phyloP scores from a whole-genome alignment of 2,797 vertebrate genomes.

The Siniperca obscura region DNA sequence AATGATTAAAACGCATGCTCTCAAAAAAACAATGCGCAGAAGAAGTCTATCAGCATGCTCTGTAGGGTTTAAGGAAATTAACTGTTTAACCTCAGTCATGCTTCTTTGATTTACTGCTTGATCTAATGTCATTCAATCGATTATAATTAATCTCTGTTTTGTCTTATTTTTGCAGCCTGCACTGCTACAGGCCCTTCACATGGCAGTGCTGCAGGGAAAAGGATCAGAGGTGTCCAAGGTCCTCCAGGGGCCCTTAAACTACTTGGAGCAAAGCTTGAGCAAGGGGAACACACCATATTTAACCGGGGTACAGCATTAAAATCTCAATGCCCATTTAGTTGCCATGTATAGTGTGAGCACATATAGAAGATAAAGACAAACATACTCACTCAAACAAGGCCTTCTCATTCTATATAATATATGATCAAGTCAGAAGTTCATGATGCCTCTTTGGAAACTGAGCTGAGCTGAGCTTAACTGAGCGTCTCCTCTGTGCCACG shows the following conservation, averaged over 20 bases:
- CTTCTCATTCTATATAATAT: constrained; percentile 17
- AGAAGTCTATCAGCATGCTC: constrained; percentile 14
- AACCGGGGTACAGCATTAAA: constrained; percentile 83
- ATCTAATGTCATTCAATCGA: constrained; percentile 20
- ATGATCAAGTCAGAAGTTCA: constrained; percentile 54
- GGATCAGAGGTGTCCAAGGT: constrained; percentile 79
- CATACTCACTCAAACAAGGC: constrained; percentile 2
- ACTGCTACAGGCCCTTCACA: constrained; percentile 83
- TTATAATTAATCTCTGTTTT: constrained; percentile 40
- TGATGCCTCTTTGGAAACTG: constrained; percentile 36
- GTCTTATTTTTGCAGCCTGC: constrained; percentile 82
- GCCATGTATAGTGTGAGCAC: neutral
- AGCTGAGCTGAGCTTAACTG: constrained; percentile 40
- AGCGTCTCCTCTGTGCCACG: constrained; percentile 20
- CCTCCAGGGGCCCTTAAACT: constrained; percentile 79
- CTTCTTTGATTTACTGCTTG: constrained; percentile 24
- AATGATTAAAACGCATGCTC: constrained; percentile 28
- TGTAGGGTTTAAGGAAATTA: neutral
- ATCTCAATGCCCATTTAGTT: neutral
- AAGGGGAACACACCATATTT: constrained; percentile 82
- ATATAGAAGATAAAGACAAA: constrained; percentile 2
- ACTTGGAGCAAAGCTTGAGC: constrained; percentile 87
- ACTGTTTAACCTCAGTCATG: constrained; percentile 23
- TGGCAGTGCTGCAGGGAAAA: constrained; percentile 88
- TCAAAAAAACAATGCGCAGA: constrained; percentile 15